These are phyloP conservation scores for Lepidocyrtinus sp. DNA, from an alignment of 2,888 invertebrate genomes.

Conservation along the genomic window DNA sequence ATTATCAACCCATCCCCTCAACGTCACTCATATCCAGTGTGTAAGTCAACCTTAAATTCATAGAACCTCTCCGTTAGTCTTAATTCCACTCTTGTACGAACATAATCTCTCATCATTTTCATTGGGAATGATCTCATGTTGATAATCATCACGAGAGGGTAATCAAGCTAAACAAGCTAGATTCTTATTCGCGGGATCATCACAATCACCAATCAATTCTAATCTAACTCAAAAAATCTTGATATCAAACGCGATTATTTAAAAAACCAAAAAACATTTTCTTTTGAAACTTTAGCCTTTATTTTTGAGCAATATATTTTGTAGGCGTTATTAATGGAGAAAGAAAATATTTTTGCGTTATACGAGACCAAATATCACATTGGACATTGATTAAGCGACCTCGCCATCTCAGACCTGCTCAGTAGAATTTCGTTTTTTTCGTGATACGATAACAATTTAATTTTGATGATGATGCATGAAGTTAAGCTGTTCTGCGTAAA, in stretches of 20 bases:
- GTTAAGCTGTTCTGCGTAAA: slow-evolving; percentile 2
- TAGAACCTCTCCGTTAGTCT: too few species aligned
- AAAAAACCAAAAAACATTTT: too few species aligned
- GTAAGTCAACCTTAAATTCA: not conserved
- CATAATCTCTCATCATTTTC: not conserved
- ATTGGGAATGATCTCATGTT: not conserved
- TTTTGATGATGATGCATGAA: slow-evolving; percentile 27
- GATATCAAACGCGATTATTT: not conserved
- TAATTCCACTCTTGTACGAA: not conserved
- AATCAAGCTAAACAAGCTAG: slow-evolving; percentile 6
- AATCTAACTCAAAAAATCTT: not conserved
- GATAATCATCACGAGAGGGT: not conserved
- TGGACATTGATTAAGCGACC: slow-evolving; percentile 7
- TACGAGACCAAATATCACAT: not conserved
- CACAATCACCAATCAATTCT: slow-evolving; percentile 10
- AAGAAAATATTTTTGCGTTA: not conserved
- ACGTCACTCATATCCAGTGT: not conserved
- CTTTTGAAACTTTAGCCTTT: not conserved
- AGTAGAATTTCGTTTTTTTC: slow-evolving; percentile 16
- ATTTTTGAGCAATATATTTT: not conserved
- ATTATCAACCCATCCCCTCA: not conserved
- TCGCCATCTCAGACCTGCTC: slow-evolving; percentile 9
- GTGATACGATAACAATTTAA: slow-evolving; percentile 25
- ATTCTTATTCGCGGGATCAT: not conserved
- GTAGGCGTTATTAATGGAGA: slow-evolving; percentile 2